phyloP scores from a whole-genome alignment of 2,888 invertebrate genomes.

The Drosophila ezoana region DNA sequence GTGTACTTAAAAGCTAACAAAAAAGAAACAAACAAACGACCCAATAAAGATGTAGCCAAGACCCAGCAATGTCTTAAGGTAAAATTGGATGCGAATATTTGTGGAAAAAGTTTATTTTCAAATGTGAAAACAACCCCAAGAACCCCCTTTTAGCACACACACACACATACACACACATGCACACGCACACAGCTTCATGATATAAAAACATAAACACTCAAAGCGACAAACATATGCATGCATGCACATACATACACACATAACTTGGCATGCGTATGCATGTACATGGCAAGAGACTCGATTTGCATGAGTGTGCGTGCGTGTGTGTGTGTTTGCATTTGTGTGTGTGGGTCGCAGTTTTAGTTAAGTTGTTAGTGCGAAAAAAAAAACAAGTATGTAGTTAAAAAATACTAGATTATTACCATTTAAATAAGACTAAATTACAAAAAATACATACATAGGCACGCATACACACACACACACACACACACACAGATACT shows the following conservation, averaged over 20 bases:
- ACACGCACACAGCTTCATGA: conserved; percentile 3
- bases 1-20: conserved; percentile 8
- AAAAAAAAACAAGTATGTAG: too few species aligned
- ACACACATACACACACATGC: conserved; percentile 2
- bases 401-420: too few species aligned
- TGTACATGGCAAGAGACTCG: neutral
- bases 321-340: neutral
- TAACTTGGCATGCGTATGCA: neutral
- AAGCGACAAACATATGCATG: neutral
- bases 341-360: neutral
- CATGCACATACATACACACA: neutral
- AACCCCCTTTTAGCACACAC: conserved; percentile 17
- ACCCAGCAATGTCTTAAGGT: conserved; percentile 27
- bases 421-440: too few species aligned
- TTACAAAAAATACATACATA: too few species aligned
- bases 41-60: conserved; percentile 31
- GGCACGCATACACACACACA: too few species aligned
- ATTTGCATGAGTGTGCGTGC: neutral
- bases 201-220: conserved; percentile 12
- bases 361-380: too few species aligned
- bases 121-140: conserved; percentile 34
- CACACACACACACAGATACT: too few species aligned
- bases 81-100: conserved; percentile 11
- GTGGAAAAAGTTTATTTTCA: conserved; percentile 3
- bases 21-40: neutral